These are phyloP conservation scores for Yoshiicerus persimilis DNA, from an alignment of 1,140 invertebrate species.

Conservation along the genomic window DNA sequence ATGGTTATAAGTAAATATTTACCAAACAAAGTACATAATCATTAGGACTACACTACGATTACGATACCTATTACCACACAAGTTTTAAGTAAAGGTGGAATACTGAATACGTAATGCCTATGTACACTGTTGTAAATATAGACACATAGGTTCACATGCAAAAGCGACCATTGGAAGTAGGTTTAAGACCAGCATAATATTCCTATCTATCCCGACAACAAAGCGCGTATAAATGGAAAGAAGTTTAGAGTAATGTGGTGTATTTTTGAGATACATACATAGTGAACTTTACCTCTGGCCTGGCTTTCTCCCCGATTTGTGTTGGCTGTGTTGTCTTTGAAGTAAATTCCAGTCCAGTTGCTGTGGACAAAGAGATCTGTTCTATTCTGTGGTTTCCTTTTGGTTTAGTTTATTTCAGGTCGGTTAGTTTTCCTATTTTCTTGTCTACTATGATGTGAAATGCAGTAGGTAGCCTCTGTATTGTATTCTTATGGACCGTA, in stretches of 20 bases:
- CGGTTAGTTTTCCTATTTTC: not conserved
- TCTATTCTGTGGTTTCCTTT: not conserved
- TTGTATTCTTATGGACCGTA: not conserved
- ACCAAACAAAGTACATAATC: no score
- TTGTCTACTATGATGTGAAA: not conserved
- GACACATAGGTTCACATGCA: no score
- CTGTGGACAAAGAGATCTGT: not conserved
- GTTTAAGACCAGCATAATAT: no score
- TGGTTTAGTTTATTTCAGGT: not conserved
- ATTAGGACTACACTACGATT: no score
- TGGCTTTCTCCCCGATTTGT: not conserved
- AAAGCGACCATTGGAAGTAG: no score
- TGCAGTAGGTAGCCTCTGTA: not conserved
- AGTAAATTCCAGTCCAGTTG: not conserved
- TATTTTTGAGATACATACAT: not conserved
- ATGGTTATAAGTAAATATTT: no score
- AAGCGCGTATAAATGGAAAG: not conserved
- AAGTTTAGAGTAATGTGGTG: not conserved
- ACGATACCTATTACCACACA: no score
- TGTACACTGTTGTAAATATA: no score
- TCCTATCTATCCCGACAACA: no score
- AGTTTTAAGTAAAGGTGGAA: no score
- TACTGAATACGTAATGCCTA: no score
- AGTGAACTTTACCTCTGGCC: not conserved
- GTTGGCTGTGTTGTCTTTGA: not conserved